A percentile compares a stretch with the other conserved stretches of the same genome.
Conservation (phyloP, 2,888 invertebrate species). For the Liopterus haemorrhoidalis region DNA sequence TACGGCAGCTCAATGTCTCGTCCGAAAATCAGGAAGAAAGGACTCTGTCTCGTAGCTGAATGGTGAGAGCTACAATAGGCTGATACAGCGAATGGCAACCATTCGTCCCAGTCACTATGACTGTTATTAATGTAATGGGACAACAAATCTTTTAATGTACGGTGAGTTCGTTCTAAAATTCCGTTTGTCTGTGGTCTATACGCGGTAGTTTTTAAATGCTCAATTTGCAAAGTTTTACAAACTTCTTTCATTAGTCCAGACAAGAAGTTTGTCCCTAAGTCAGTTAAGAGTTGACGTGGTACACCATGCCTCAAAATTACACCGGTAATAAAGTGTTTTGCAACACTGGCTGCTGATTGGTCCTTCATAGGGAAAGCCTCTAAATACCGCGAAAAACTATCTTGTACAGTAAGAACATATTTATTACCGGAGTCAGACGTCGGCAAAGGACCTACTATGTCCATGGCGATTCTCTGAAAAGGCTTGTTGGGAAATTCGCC, state of each 20-base stretch:
- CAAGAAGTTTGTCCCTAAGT: conserved; percentile 14
- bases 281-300: conserved; percentile 14
- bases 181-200: conserved; percentile 16
- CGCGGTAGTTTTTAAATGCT: conserved; percentile 8
- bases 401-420: conserved; percentile 29
- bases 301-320: conserved; percentile 14
- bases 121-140: conserved; percentile 4
- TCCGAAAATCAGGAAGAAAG: conserved; percentile 12
- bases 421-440: conserved; percentile 21
- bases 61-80: conserved; percentile 6
- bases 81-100: conserved; percentile 14
- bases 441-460: conserved; percentile 28
- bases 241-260: conserved; percentile 11
- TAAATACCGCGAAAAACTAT: conserved; percentile 28
- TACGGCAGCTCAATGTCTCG: conserved; percentile 7
- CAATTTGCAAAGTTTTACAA: conserved; percentile 10
- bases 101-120: conserved; percentile 14
- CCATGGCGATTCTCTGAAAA: conserved; percentile 24
- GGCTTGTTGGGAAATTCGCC: conserved; percentile 8
- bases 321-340: conserved; percentile 12
- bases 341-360: conserved; percentile 30
- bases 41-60: conserved; percentile 1
- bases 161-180: conserved; percentile 9
- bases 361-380: conserved; percentile 31
- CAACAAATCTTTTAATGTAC: conserved; percentile 10